phyloP scores from a whole-genome alignment of 2,113 vertebrate genomes.

The Nematolebias whitei region DNA sequence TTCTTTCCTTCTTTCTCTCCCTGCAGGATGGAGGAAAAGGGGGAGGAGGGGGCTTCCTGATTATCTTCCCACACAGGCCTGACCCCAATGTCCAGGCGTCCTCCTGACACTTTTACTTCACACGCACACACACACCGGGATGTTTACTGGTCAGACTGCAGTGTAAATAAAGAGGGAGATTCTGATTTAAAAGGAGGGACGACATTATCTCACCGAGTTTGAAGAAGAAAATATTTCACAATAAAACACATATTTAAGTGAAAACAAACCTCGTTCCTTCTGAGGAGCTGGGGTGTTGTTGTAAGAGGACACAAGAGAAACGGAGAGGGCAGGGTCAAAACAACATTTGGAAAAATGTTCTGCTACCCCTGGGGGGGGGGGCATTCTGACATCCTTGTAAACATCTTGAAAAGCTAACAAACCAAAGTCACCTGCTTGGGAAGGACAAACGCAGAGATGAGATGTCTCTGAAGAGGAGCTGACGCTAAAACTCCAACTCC shows the following conservation, averaged over 20 bases:
- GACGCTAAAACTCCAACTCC: background rate
- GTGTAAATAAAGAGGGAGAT: constrained; percentile 67
- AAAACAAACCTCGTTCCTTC: constrained; percentile 49
- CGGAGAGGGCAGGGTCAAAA: constrained; percentile 25
- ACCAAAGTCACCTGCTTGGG: constrained; percentile 36
- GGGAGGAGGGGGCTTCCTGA: constrained; percentile 63
- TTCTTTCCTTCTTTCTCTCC: constrained; percentile 54
- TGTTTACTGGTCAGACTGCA: constrained; percentile 72
- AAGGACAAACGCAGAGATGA: constrained; percentile 46
- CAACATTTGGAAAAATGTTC: constrained; percentile 51
- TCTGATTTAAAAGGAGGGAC: constrained; percentile 67
- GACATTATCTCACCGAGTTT: constrained; percentile 53
- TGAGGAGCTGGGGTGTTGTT: constrained; percentile 9
- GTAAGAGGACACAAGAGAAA: constrained; percentile 12
- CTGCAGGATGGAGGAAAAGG: constrained; percentile 56
- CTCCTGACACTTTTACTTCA: constrained; percentile 62
- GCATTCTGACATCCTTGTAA: constrained; percentile 71
- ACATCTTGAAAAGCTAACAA: constrained; percentile 65
- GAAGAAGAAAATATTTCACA: constrained; percentile 53
- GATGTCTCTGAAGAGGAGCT: constrained; percentile 16
- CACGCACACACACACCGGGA: constrained; percentile 53
- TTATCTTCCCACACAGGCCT: constrained; percentile 69
- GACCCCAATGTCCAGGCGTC: constrained; percentile 71
- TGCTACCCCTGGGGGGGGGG: constrained; percentile 34
- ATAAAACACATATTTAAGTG: constrained; percentile 37